phyloP scores from a whole-genome alignment of 2,888 invertebrate genomes.

The Drosophila neonasuta region DNA sequence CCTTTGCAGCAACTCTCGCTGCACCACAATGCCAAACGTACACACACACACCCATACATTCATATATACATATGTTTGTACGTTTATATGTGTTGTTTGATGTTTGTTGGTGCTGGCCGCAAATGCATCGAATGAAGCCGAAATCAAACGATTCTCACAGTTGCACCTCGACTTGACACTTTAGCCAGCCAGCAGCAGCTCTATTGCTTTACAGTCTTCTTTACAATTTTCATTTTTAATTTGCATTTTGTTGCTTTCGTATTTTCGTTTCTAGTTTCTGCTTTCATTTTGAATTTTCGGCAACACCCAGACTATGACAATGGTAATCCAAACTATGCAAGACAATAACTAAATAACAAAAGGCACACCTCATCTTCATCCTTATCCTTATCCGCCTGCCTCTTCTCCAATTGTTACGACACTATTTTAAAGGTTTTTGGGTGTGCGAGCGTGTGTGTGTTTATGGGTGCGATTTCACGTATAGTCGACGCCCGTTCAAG shows the following conservation, averaged over 20 bases:
- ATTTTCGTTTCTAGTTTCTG: slow-evolving; percentile 27
- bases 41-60: not conserved
- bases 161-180: slow-evolving; percentile 44
- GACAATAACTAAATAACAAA: slow-evolving; percentile 19
- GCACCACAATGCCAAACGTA: not conserved
- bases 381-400: slow-evolving; percentile 9
- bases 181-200: slow-evolving; percentile 14
- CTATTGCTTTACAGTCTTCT: slow-evolving; percentile 13
- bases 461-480: not conserved
- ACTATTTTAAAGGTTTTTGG: not conserved
- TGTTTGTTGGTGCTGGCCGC: slow-evolving; percentile 38
- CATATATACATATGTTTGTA: slow-evolving; percentile 7
- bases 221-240: slow-evolving; percentile 4
- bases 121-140: slow-evolving; percentile 53
- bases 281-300: slow-evolving; percentile 44
- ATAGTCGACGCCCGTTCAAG: no score
- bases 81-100: slow-evolving; percentile 24
- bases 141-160: slow-evolving; percentile 65
- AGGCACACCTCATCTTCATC: not conserved
- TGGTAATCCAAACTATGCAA: slow-evolving; percentile 79
- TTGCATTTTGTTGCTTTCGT: slow-evolving; percentile 1
- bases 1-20: slow-evolving; percentile 7
- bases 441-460: not conserved
- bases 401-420: not conserved
- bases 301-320: slow-evolving; percentile 79